These are phyloP conservation scores for Drosophila lini DNA, from an alignment of 1,140 invertebrate genomes.

Conservation along the genomic window DNA sequence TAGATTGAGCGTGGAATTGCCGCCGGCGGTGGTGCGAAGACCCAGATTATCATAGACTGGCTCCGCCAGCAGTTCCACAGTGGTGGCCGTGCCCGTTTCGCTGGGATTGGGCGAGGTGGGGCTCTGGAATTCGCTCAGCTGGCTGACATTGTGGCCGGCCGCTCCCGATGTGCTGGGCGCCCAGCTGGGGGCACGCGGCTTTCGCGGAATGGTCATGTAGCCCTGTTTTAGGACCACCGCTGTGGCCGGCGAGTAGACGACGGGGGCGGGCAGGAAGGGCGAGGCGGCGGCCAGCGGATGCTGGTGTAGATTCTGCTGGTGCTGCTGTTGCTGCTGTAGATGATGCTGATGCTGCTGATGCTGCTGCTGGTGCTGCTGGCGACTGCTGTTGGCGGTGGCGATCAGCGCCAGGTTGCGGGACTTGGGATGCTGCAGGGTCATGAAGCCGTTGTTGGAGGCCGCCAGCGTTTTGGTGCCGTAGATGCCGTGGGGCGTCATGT, in stretches of 20 bases:
- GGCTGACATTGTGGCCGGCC: constrained; percentile 72
- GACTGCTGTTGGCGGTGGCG: constrained; percentile 85
- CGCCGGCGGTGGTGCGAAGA: constrained; percentile 92
- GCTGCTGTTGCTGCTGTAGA: constrained; percentile 41
- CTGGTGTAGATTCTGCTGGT: constrained; percentile 81
- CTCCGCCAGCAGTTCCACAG: constrained; percentile 86
- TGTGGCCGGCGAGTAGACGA: constrained; percentile 85
- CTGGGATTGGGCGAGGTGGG: constrained; percentile 85
- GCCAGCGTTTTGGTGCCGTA: constrained; percentile 79
- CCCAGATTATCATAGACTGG: constrained; percentile 94
- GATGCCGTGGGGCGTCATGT: constrained; percentile 81
- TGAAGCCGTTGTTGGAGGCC: constrained; percentile 75
- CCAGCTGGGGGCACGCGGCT: constrained; percentile 93
- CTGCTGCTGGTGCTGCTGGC: constrained; percentile 52
- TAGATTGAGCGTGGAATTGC: constrained; percentile 91
- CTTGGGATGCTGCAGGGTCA: constrained; percentile 84
- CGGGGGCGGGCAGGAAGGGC: constrained; percentile 87
- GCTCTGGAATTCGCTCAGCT: constrained; percentile 81
- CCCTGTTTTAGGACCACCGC: constrained; percentile 89
- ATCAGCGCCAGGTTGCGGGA: constrained; percentile 77
- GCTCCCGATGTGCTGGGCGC: constrained; percentile 87
- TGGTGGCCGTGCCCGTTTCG: constrained; percentile 85
- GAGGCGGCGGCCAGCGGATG: constrained; percentile 85
- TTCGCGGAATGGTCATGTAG: constrained; percentile 93
- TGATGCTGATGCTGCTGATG: constrained; percentile 77